A percentile compares a stretch with the other conserved stretches of the same genome.
Conservation (phyloP, 2,113 vertebrate species). For the Orthonyx spaldingii region DNA sequence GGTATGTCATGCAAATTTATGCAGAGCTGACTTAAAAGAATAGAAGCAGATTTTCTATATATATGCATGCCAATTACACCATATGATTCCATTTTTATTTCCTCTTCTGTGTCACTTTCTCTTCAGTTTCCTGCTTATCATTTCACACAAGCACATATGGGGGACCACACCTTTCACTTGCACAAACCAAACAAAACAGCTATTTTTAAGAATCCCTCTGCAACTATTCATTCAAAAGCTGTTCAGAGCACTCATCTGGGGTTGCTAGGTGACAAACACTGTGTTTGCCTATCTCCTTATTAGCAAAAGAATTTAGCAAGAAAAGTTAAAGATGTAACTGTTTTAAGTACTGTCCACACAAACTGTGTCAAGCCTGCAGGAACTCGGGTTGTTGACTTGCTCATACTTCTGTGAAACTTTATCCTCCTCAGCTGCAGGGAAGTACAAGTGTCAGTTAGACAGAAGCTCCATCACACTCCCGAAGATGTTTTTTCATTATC, state of each 20-base stretch:
- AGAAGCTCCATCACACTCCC: conserved; percentile 11
- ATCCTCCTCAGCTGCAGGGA: neutral
- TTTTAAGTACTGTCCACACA: neutral
- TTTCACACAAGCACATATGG: conserved; percentile 32
- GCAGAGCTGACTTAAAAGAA: conserved; percentile 43
- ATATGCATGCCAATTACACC: conserved; percentile 19
- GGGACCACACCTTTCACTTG: conserved; percentile 18
- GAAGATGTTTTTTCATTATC: conserved; percentile 48
- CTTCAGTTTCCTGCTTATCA: conserved; percentile 10
- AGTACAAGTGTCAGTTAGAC: conserved; percentile 19
- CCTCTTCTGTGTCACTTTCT: neutral
- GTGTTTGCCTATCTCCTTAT: neutral
- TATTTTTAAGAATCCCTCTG: neutral
- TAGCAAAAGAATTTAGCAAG: neutral
- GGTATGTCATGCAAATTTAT: conserved; percentile 45
- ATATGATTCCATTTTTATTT: conserved; percentile 42
- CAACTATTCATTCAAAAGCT: conserved; percentile 18
- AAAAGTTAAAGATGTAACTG: neutral
- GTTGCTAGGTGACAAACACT: conserved; percentile 27
- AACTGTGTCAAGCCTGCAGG: neutral
- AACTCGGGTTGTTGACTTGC: neutral
- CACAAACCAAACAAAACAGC: conserved; percentile 5
- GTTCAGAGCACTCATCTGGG: neutral
- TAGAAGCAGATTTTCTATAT: conserved; percentile 44
- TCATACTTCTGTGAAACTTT: neutral